A percentile compares a stretch with the other conserved stretches of the same genome.
These are phyloP conservation scores for Hydrotaea cyrtoneurina DNA, from an alignment of 2,888 invertebrate species.

Conservation along the genomic window DNA sequence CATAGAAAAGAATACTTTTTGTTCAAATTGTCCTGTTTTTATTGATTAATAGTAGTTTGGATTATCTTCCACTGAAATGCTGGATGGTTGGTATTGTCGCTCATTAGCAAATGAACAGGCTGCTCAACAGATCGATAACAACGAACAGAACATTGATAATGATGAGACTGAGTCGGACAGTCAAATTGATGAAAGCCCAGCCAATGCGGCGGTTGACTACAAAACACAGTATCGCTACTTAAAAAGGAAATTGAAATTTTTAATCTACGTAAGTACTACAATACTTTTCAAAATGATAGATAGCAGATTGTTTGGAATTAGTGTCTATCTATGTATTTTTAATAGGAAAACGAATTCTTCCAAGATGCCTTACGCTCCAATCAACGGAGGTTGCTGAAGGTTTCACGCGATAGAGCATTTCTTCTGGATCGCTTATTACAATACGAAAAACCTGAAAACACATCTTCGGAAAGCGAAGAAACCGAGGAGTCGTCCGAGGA, in stretches of 20 bases:
- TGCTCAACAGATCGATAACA: constrained; percentile 70
- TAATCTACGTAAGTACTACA: constrained; percentile 89
- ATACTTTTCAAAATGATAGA: too few species aligned
- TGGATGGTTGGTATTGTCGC: constrained; percentile 92
- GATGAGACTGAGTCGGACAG: constrained; percentile 81
- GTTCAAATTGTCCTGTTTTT: too few species aligned
- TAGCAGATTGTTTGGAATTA: too few species aligned
- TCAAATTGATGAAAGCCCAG: constrained; percentile 56
- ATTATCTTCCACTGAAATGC: constrained; percentile 84
- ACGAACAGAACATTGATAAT: constrained; percentile 75
- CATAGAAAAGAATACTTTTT: too few species aligned
- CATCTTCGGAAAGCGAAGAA: constrained; percentile 95
- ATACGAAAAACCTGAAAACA: constrained; percentile 90
- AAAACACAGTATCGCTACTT: constrained; percentile 92
- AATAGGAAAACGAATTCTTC: constrained; percentile 98
- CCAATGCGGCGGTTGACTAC: constrained; percentile 83
- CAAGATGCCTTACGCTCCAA: constrained; percentile 94
- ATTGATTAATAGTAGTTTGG: too few species aligned
- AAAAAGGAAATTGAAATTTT: constrained; percentile 93
- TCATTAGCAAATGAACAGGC: constrained; percentile 89
- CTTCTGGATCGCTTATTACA: constrained; percentile 92
- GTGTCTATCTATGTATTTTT: neutral
- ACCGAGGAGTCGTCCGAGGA: constrained; percentile 93
- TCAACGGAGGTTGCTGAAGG: constrained; percentile 92
- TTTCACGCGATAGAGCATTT: constrained; percentile 95